Evolutionary conservation across 2,797 vertebrate species (phyloP), one percentile per base, ranked within the genome.

Genomic region (Leucoraja ocellata): DNA sequence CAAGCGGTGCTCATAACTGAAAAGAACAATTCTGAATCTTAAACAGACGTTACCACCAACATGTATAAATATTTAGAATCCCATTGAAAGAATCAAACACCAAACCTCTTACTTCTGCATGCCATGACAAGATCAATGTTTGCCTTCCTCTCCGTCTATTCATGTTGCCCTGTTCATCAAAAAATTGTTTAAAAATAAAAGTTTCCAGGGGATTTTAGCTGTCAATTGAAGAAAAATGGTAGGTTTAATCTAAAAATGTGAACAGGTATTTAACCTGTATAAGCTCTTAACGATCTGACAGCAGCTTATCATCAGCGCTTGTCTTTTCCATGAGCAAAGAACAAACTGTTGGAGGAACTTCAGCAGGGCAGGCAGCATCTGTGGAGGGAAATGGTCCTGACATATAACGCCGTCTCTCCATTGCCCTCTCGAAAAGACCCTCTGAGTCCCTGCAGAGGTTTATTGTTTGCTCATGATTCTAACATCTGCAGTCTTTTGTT

Each of bases 1-100:
- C 73, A 92, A 58, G 73, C 25, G n/a, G 18, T n/a, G 13, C 36
- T 58, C 36, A 74, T 91, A 91, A 39, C 90, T 73, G 39, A 54
- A 76, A 76, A 54, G 73, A 74, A 1, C 9, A 14, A 92, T 92
- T 92, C 46, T 21, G 39, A 74, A 76, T 76, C 90, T 92, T 92
- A 76, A 92, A 92, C 39, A 76, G 71, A 76, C 76, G 71, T 92
- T 92, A 76, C 36, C 68, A 92, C 39, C 73, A 76, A 74, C 90
- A 76, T 73, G 36, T 54, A 92, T 23, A 76, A 92, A 76, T 92
- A 76, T 76, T 92, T 92, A 88, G n/a, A n/a, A 46, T 76, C 39
- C 73, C 28, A 74, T 10, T 92, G 90, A 92, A 76, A 74, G 71
- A 91, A 92, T 92, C 90, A 92, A 74, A 92, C 10, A 16, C 23